A percentile compares a stretch with the other conserved stretches of the same genome.
These are phyloP conservation scores for Prietella phreatophila DNA, from an alignment of 2,113 vertebrate species.

Conservation along the genomic window DNA sequence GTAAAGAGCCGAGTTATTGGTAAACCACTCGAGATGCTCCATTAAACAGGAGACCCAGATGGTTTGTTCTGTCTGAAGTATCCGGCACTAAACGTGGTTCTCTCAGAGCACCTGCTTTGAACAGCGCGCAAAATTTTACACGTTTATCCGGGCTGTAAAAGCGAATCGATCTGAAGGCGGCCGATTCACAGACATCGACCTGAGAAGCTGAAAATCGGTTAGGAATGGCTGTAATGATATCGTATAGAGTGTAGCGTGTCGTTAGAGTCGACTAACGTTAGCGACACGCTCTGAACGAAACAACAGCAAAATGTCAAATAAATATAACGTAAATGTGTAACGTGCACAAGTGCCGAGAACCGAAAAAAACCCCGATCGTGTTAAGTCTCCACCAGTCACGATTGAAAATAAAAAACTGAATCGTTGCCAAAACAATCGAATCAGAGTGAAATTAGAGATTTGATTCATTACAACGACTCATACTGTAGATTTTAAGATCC, in stretches of 20 bases:
- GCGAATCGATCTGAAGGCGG: background rate
- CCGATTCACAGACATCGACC: background rate
- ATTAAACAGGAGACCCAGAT: constrained; percentile 18
- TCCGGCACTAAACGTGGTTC: background rate
- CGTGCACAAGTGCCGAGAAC: background rate
- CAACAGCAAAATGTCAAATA: background rate
- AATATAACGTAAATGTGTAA: background rate
- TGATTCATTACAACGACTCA: background rate
- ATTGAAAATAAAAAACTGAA: background rate
- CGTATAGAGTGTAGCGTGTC: background rate
- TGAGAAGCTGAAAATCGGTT: background rate
- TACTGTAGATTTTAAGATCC: background rate
- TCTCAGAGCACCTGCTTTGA: background rate
- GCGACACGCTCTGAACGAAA: background rate
- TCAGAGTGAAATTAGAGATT: background rate
- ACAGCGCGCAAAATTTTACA: background rate
- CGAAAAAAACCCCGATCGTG: background rate
- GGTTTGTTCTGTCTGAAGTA: constrained; percentile 24
- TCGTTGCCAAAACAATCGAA: background rate
- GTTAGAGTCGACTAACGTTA: background rate
- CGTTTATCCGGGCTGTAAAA: too few relatives aligned
- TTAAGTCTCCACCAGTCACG: background rate
- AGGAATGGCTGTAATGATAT: background rate
- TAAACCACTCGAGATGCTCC: constrained; percentile 4
- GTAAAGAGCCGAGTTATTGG: background rate